Evolutionary conservation across 2,797 vertebrate species (phyloP).

Genomic region (Sebastes flavidus): DNA sequence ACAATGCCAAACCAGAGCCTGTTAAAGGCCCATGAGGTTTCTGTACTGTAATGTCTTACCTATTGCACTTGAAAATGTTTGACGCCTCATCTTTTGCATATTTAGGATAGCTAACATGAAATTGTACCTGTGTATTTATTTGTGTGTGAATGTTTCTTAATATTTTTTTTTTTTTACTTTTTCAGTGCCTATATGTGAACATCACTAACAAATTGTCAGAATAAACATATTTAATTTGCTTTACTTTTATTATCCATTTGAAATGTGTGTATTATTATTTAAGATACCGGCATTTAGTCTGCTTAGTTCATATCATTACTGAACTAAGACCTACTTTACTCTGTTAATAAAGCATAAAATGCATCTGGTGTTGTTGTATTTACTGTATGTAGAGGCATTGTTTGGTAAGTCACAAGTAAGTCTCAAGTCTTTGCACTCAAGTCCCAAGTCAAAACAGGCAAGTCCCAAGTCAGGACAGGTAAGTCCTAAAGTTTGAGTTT

Average conservation of each 20-base stretch:
- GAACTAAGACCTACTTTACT: slow-evolving; percentile 24
- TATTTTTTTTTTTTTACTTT: slow-evolving; percentile 23
- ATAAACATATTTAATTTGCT: slow-evolving; percentile 47
- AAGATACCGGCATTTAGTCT: slow-evolving; percentile 23
- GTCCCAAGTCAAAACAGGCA: too few species aligned
- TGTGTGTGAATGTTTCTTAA: slow-evolving; percentile 45
- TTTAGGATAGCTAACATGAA: slow-evolving; percentile 40
- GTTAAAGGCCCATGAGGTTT: slow-evolving; percentile 34
- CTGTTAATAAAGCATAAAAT: slow-evolving; percentile 66
- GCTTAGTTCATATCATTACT: slow-evolving; percentile 20
- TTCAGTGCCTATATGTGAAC: slow-evolving; percentile 65
- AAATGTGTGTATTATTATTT: slow-evolving; percentile 42
- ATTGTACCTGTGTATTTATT: slow-evolving; percentile 61
- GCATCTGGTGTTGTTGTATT: slow-evolving; percentile 20
- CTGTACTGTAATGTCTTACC: slow-evolving; percentile 57
- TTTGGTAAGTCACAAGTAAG: neutral
- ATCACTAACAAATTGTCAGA: slow-evolving; percentile 56
- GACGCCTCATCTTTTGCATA: slow-evolving; percentile 48
- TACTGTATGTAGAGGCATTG: neutral
- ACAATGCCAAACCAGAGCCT: slow-evolving; percentile 49
- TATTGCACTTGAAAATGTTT: slow-evolving; percentile 67
- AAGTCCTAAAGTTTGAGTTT: too few species aligned
- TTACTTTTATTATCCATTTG: slow-evolving; percentile 41
- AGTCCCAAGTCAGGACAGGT: too few species aligned
- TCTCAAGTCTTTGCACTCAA: neutral